phyloP scores from a whole-genome alignment of 2,888 invertebrate species.

The Drosophila meridiana region DNA sequence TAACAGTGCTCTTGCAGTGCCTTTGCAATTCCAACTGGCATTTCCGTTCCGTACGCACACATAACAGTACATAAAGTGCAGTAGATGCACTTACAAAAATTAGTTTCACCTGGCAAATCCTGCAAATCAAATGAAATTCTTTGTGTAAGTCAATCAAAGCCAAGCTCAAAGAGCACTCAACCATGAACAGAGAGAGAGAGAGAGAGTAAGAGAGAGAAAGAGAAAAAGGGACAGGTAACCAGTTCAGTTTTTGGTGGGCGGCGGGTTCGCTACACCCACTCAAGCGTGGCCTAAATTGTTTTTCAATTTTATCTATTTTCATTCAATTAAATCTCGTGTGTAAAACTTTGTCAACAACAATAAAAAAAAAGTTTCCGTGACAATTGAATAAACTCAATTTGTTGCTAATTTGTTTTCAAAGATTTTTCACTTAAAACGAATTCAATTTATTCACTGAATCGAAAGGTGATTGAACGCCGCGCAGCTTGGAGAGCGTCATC shows the following conservation, averaged over 20 bases:
- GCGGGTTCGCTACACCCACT: constrained; percentile 11
- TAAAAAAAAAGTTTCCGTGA: constrained; percentile 4
- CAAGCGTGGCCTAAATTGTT: constrained; percentile 53
- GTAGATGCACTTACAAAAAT: constrained; percentile 10
- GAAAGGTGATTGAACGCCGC: constrained; percentile 11
- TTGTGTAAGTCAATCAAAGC: constrained; percentile 15
- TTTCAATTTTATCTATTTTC: constrained; percentile 43
- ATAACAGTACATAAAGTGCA: not conserved
- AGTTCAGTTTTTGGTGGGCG: constrained; percentile 4
- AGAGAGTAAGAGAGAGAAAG: not conserved
- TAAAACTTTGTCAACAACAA: constrained; percentile 9
- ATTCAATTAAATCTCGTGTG: constrained; percentile 58
- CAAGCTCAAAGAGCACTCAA: constrained; percentile 27
- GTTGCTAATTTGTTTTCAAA: constrained; percentile 12
- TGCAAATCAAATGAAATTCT: not conserved
- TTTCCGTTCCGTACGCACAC: not conserved
- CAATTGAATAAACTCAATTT: constrained; percentile 19
- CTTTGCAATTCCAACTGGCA: not conserved
- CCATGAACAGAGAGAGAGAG: constrained; percentile 12
- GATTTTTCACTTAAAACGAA: constrained; percentile 17
- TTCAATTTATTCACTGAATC: not conserved
- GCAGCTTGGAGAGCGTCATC: not conserved
- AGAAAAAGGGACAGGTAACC: not conserved
- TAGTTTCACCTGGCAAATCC: not conserved
- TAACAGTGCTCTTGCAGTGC: not conserved